Conservation (phyloP, 2,797 vertebrate genomes). For the Poeciliopsis infans region DNA sequence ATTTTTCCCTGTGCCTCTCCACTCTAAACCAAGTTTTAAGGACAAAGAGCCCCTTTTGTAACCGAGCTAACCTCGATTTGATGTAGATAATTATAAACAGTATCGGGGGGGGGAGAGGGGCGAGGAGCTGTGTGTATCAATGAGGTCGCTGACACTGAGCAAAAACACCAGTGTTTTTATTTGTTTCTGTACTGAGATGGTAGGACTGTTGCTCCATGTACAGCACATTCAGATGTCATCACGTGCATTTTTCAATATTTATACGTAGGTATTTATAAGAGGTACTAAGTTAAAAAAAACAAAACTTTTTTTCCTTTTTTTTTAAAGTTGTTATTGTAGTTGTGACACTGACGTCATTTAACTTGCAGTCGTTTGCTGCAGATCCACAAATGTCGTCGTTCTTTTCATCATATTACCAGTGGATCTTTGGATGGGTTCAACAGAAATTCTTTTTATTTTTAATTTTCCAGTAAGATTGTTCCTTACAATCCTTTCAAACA, state of each 20-base stretch:
- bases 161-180: conserved; percentile 75
- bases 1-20: conserved; percentile 31
- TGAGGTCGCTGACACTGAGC: conserved; percentile 85
- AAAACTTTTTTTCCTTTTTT: conserved; percentile 19
- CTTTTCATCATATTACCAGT: conserved; percentile 36
- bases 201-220: conserved; percentile 77
- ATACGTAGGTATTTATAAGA: conserved; percentile 83
- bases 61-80: conserved; percentile 49
- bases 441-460: conserved; percentile 37
- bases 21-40: conserved; percentile 35
- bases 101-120: conserved; percentile 34
- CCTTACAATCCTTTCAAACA: conserved; percentile 78
- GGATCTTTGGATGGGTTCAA: conserved; percentile 46
- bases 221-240: conserved; percentile 80
- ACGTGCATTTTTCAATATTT: conserved; percentile 88
- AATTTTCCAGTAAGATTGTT: conserved; percentile 55
- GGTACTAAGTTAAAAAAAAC: conserved; percentile 75
- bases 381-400: conserved; percentile 33
- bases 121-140: conserved; percentile 43
- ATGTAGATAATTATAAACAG: conserved; percentile 75
- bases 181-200: conserved; percentile 65
- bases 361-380: conserved; percentile 43
- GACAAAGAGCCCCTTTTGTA: conserved; percentile 33
- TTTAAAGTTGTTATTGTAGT: conserved; percentile 32
- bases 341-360: conserved; percentile 65